phyloP scores from a whole-genome alignment of 2,888 invertebrate genomes.

The Alviniconcha strummeri region DNA sequence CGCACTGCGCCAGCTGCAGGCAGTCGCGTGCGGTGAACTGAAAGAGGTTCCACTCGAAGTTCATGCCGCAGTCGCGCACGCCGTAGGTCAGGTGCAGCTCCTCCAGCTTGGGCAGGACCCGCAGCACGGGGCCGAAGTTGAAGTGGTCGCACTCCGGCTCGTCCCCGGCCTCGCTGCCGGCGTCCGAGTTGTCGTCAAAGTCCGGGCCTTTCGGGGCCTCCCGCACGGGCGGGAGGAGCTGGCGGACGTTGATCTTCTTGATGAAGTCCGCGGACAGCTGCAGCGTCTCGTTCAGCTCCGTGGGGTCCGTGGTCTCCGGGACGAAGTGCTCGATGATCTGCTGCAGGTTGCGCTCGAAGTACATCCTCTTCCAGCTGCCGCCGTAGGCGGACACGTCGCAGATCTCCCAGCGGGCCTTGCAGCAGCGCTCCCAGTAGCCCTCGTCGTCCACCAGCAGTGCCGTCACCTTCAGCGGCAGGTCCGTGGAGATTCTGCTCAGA shows the following conservation, averaged over 20 bases:
- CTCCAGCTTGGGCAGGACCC: conserved; percentile 65
- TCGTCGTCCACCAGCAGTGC: conserved; percentile 73
- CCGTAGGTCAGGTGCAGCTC: conserved; percentile 72
- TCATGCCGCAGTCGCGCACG: conserved; percentile 74
- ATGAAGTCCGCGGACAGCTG: conserved; percentile 69
- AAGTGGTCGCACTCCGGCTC: conserved; percentile 73
- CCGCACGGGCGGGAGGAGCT: conserved; percentile 72
- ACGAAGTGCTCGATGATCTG: conserved; percentile 72
- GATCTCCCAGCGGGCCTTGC: conserved; percentile 70
- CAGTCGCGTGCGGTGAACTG: conserved; percentile 74
- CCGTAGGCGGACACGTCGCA: conserved; percentile 71
- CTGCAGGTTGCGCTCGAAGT: conserved; percentile 72
- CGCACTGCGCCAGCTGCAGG: conserved; percentile 70
- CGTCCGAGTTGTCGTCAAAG: conserved; percentile 69
- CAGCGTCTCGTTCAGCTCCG: conserved; percentile 66
- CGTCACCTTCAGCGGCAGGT: conserved; percentile 71
- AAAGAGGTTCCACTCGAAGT: conserved; percentile 74
- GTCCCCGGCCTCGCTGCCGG: conserved; percentile 70
- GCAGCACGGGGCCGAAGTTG: conserved; percentile 70
- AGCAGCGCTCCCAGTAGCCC: conserved; percentile 73
- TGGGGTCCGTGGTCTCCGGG: conserved; percentile 69
- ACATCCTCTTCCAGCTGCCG: conserved; percentile 72
- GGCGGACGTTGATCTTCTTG: conserved; percentile 66
- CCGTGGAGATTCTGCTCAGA: conserved; percentile 68
- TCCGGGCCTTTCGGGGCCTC: conserved; percentile 67